phyloP scores from a whole-genome alignment of 2,888 invertebrate genomes.

The Orthosia cruda region DNA sequence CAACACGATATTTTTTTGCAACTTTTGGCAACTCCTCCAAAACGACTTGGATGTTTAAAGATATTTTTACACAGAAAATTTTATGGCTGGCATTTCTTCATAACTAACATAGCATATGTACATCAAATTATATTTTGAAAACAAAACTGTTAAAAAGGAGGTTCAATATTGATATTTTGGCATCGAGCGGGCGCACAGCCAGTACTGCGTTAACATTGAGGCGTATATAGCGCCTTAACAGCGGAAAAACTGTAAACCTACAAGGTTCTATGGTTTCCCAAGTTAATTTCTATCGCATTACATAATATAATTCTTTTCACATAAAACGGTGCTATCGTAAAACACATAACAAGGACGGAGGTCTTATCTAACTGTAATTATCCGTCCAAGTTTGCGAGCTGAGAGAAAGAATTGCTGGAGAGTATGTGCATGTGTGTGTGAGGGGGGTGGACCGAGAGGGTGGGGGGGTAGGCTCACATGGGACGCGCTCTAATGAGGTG shows the following conservation, averaged over 20 bases:
- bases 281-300: slow-evolving; percentile 53
- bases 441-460: slow-evolving; percentile 63
- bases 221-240: no score
- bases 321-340: slow-evolving; percentile 69
- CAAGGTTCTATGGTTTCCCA: slow-evolving; percentile 30
- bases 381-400: slow-evolving; percentile 90
- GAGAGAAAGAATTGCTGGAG: slow-evolving; percentile 89
- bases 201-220: no score
- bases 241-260: slow-evolving; percentile 16
- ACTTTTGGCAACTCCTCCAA: no score
- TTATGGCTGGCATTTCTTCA: no score
- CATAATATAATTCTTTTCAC: slow-evolving; percentile 63
- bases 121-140: no score
- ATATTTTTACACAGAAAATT: no score
- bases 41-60: no score
- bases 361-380: slow-evolving; percentile 90
- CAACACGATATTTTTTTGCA: no score
- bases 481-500: slow-evolving; percentile 92
- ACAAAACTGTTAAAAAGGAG: no score
- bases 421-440: slow-evolving; percentile 78
- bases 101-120: no score
- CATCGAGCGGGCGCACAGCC: no score
- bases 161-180: no score
- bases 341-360: slow-evolving; percentile 82
- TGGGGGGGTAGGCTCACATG: slow-evolving; percentile 89